Percentiles rank a stretch among this genome's conserved stretches.
Evolutionary conservation across 1,140 invertebrate species (phyloP).

Genomic region (Aculops lycopersici): DNA sequence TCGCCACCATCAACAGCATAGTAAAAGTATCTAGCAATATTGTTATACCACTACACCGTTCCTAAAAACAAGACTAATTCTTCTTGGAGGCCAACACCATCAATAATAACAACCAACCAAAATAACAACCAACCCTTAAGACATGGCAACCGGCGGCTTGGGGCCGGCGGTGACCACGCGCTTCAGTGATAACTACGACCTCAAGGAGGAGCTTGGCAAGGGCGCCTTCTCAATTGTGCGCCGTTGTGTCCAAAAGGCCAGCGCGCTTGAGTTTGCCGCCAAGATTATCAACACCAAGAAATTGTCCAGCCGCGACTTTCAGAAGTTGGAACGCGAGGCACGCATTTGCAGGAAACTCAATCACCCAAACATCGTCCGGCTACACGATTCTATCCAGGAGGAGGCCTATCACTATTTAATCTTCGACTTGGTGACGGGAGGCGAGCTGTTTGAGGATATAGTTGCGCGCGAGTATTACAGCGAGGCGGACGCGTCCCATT

Average conservation of each 20-base stretch:
- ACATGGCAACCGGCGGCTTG: no score
- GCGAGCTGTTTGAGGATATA: constrained; percentile 98
- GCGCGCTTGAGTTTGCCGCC: constrained; percentile 88
- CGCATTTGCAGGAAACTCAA: constrained; percentile 58
- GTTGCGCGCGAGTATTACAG: constrained; percentile 99
- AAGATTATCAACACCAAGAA: constrained; percentile 99
- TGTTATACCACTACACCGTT: no score
- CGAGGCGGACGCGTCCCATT: constrained; percentile 95
- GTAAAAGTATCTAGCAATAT: no score
- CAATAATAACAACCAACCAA: no score
- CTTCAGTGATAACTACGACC: constrained; percentile 96
- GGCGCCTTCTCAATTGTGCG: constrained; percentile 97
- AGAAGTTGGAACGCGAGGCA: constrained; percentile 81
- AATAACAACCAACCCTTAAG: no score
- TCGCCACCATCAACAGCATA: no score
- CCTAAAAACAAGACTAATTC: no score
- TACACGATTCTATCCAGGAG: constrained; percentile 99
- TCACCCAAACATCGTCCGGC: constrained; percentile 67
- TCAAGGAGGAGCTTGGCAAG: constrained; percentile 97
- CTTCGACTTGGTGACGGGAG: constrained; percentile 98
- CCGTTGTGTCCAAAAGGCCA: constrained; percentile 91
- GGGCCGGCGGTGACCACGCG: constrained; percentile 18
- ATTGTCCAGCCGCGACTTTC: constrained; percentile 90
- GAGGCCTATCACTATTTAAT: constrained; percentile 90
- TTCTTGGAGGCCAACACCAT: no score